These are phyloP conservation scores for Elymnias hypermnestra DNA, from an alignment of 1,140 invertebrate genomes.

Conservation along the genomic window DNA sequence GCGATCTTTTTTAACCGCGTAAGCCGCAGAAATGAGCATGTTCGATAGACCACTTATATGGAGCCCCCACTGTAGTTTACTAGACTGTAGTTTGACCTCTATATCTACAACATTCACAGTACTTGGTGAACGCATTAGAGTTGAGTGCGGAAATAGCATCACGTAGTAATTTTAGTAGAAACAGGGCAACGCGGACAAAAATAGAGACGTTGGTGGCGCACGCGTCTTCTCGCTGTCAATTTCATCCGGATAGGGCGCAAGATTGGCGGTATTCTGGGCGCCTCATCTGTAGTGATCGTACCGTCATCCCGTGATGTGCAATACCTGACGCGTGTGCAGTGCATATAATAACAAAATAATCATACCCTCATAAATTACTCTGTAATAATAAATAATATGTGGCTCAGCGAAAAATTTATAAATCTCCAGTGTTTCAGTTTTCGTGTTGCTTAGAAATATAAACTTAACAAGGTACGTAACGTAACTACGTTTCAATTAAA, in stretches of 20 bases:
- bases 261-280: slow-evolving; percentile 43
- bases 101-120: slow-evolving; percentile 40
- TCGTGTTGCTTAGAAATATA: slow-evolving; percentile 6
- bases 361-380: background rate
- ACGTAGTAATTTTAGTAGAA: slow-evolving; percentile 73
- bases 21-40: too few relatives aligned
- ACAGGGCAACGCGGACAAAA: slow-evolving; percentile 70
- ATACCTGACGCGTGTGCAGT: slow-evolving; percentile 35
- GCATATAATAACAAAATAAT: background rate
- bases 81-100: too few relatives aligned
- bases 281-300: slow-evolving; percentile 20
- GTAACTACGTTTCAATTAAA: too few relatives aligned
- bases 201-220: slow-evolving; percentile 59
- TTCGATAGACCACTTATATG: too few relatives aligned
- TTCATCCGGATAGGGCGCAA: slow-evolving; percentile 68
- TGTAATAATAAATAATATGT: slow-evolving; percentile 14
- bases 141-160: slow-evolving; percentile 70
- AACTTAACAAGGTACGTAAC: too few relatives aligned
- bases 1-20: too few relatives aligned
- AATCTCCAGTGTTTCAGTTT: slow-evolving; percentile 7
- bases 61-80: too few relatives aligned
- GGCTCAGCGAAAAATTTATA: slow-evolving; percentile 24
- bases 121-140: slow-evolving; percentile 43
- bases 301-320: slow-evolving; percentile 9
- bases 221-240: slow-evolving; percentile 67